Conservation (phyloP, 1,140 invertebrate genomes). For the Brachionus sp. region DNA sequence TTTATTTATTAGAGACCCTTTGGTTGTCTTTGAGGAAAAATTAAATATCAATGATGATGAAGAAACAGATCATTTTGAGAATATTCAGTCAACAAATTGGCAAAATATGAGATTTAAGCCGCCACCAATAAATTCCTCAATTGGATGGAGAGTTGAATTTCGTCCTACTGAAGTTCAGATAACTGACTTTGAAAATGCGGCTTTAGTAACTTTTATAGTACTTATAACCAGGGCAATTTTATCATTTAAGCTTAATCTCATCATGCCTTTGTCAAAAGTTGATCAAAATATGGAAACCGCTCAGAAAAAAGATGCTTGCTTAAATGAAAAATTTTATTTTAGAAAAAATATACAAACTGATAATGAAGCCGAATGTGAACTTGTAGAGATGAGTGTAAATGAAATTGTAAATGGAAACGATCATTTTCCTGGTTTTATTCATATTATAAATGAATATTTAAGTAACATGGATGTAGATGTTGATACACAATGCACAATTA, state of each 20-base stretch:
- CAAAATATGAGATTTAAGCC: conserved; percentile 99
- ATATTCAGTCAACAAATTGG: conserved; percentile 99
- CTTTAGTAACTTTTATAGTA: conserved; percentile 95
- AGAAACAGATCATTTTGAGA: conserved; percentile 61
- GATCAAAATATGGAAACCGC: conserved; percentile 96
- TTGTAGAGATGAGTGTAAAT: conserved; percentile 72
- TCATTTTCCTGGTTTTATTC: conserved; percentile 86
- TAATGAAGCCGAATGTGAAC: neutral
- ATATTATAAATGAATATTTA: conserved; percentile 86
- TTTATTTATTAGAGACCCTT: conserved; percentile 94
- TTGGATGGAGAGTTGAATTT: conserved; percentile 99
- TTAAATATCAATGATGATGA: conserved; percentile 17
- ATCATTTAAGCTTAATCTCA: conserved; percentile 88
- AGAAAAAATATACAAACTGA: conserved; percentile 43
- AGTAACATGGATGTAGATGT: conserved; percentile 77
- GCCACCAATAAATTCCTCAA: conserved; percentile 72
- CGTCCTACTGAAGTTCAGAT: conserved; percentile 78
- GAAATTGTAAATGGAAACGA: conserved; percentile 87
- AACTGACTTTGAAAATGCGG: conserved; percentile 99
- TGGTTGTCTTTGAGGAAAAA: conserved; percentile 89
- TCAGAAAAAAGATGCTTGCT: conserved; percentile 81
- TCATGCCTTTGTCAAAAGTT: conserved; percentile 96
- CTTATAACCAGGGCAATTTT: conserved; percentile 92
- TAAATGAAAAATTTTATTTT: conserved; percentile 69
- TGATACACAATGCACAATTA: conserved; percentile 90